Evolutionary conservation across 2,113 vertebrate genomes (phyloP), one percentile per base, ranked within the genome.

Genomic region (Etheostoma spectabile): DNA sequence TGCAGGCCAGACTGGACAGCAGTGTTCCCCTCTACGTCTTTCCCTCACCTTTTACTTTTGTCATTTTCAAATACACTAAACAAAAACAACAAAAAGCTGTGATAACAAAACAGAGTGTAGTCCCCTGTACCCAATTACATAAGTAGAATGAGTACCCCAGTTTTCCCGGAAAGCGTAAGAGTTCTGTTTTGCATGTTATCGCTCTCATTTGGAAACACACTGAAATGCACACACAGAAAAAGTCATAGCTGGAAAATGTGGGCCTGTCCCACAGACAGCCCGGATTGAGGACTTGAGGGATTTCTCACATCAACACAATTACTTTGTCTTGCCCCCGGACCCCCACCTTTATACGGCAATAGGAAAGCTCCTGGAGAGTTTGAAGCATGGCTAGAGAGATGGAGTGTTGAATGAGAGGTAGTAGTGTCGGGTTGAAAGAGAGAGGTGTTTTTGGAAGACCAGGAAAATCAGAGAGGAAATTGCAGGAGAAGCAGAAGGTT

Each of bases 131-230:
- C 53, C 60, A 92, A 90, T 89, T 91, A 83, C 83, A 90, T 88
- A 88, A 85, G 67, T 42, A 90, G 88, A 93, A 94, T 82, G 85
- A 86, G 90, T 93, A 90, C 81, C 83, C 11, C 72, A 79, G 91
- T 60, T 75, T 61, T 75, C 59, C 16, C 90, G 72, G 89, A 90
- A 84, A 81, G 68, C 49, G 84, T 66, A 86, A 49, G 80, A 81
- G 80, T 84, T 81, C 83, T 90, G 83, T 76, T 89, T 91, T 86
- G 81, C 70, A 66, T 82, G 62, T 85, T 83, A 78, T 89, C 52
- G 72, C 30, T 59, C 21, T 74, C 76, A 27, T 6, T 66, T 53
- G 21, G 74, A 66, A 69, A 83, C 56, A 67, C 57, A 81, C 67
- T 56, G 8, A 86, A 75, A 76, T 48, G n/a, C 33, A 33, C 73